Evolutionary conservation across 2,888 invertebrate species (phyloP), one percentile per base, ranked within the genome.

Genomic region (Anoplius nigerrimus): DNA sequence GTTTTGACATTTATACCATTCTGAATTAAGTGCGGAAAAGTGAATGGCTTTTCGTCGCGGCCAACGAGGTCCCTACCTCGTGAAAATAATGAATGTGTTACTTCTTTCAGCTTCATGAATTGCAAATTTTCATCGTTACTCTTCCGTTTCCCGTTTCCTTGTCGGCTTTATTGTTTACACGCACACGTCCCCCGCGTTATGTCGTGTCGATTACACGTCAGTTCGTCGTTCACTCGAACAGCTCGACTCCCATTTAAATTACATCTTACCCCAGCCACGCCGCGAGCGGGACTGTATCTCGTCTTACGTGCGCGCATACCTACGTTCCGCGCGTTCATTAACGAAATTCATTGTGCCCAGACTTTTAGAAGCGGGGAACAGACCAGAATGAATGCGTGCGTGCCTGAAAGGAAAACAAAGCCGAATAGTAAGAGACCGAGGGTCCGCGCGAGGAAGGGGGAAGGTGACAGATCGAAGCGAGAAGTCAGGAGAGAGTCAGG

Each of bases 71-170:
- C 24, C 8, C 60, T 43, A 62, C 57, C 53, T 61, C 64, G 60
- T 75, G 74, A 69, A 75, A 64, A 71, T 74, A 73, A 73, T 66
- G 74, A 73, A 73, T 66, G 73, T 53, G 59, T 56, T 51, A 56
- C 62, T 61, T 66, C 63, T 62, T 63, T 66, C 62, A 53, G 45
- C 57, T 48, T 75, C 64, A 74, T 75, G 75, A 75, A 75, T 74
- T 74, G 69, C 68, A 71, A 75, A 75, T 75, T 64, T 48, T 43
- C 65, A 53, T 67, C 65, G 6, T 62, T 48, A 27, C 67, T 65
- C 62, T 51, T 45, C 60, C 34, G 34, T 6, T 34, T 34, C 34
- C 11, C 34, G 34, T 66, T 66, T 63, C 61, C 66, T 58, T 60
- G 60, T 72, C 64, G 59, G 24, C 51, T 48, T 51, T 21, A 16